Evolutionary conservation across 2,888 invertebrate genomes (phyloP).

Genomic region (Ichneumoninae sp.): DNA sequence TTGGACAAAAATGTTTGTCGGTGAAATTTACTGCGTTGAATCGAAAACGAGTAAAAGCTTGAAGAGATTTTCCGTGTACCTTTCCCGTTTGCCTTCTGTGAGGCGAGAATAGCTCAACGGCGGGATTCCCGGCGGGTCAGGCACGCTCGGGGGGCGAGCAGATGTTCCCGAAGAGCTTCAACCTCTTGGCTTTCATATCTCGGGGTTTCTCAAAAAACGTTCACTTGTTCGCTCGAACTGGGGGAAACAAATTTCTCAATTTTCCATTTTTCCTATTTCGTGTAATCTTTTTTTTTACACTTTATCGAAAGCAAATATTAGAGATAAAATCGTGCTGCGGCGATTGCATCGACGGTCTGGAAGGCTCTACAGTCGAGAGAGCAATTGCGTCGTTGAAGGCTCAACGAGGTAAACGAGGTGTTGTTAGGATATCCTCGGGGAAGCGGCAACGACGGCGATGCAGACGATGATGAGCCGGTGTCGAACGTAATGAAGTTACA

Average conservation of each 20-base stretch:
- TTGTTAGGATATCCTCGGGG: conserved; percentile 5
- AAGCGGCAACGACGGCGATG: conserved; percentile 14
- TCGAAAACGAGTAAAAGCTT: not conserved
- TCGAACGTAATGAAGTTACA: conserved; percentile 43
- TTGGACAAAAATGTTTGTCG: not conserved
- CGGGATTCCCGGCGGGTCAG: conserved; percentile 39
- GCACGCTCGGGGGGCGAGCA: conserved; percentile 15
- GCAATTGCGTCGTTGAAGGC: conserved; percentile 56
- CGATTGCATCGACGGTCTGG: conserved; percentile 45
- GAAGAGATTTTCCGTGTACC: not conserved
- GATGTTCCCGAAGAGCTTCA: conserved; percentile 13
- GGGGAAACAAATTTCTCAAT: not conserved
- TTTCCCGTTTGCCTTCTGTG: not conserved
- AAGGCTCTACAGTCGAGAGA: conserved; percentile 25
- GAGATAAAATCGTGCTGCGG: not conserved
- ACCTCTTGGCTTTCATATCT: not conserved
- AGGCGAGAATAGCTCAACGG: conserved; percentile 29
- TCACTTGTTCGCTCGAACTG: not conserved
- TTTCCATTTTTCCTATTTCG: not conserved
- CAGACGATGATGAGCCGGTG: conserved; percentile 34
- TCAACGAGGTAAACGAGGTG: conserved; percentile 55
- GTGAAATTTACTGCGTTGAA: not conserved
- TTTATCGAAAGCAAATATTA: not conserved
- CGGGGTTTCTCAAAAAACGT: not conserved
- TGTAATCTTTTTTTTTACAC: not conserved